Base-by-base conservation (phyloP, 1,140 invertebrate species). In the Camponotus floridanus region DNA sequence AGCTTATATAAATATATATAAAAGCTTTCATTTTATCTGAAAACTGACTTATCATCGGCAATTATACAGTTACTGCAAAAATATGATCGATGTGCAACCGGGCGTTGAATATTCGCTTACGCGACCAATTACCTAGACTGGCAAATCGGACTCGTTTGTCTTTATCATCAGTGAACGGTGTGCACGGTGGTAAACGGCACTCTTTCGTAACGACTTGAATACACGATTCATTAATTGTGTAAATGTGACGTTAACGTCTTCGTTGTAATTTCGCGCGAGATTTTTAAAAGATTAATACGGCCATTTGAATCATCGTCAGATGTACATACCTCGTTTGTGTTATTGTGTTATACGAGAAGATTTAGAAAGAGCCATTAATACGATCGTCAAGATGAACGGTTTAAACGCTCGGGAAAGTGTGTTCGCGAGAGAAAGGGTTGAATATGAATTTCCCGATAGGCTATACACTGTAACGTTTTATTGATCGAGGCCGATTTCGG, bases 401-500 rank as follows among this genome's bases (percentile, higher is more conserved):
- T n/a, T 31, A 48, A n/a, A 67, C 55, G 21, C 18, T 71, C 42
- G 61, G n/a, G 51, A 9, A 86, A n/a, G 26, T 62, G 51, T 85
- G n/a, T 62, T 62, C 21, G 51, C 64, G 42, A 36, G 42, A 26
- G 57, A 39, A 18, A n/a, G 59, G 33, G 11, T 42, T 57, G 70
- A 79, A 81, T 89, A 85, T 62, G 68, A 89, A 79, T 74, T 71
- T 73, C 18, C 67, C 78, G 76, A 87, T 61, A 86, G 55, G 80
- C 42, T 64, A 33, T 86, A 91, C 74, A 91, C 74, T 55, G 81
- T 78, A 67, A 81, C 85, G 80, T 67, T 51, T 67, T 88, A 85
- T 88, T 87, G 88, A 92, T 92, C 91, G 91, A 88, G 70, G 83
- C 87, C 90, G 86, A 87, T 88, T 87, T 86, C 81, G 85, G 86